These are phyloP conservation scores for Tipula lateralis DNA, from an alignment of 2,888 invertebrate species.

Conservation along the genomic window DNA sequence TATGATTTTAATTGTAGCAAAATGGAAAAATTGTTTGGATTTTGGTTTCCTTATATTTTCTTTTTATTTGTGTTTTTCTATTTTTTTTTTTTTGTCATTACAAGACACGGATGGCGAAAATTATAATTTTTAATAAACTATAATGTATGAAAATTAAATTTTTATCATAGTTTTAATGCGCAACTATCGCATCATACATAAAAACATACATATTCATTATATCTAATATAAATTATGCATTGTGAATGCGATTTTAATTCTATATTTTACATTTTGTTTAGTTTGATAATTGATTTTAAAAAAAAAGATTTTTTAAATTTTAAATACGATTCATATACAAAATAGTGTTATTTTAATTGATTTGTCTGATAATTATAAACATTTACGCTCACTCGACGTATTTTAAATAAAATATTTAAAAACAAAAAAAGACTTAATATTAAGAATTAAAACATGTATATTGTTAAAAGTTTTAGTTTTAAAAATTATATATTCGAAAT, in stretches of 20 bases:
- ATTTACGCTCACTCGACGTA: background rate
- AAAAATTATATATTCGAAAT: background rate
- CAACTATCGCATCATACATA: background rate
- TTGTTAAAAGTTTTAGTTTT: background rate
- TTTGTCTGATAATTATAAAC: background rate
- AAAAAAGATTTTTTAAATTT: background rate
- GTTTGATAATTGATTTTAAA: background rate
- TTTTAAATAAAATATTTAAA: background rate
- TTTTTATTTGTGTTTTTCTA: slow-evolving; percentile 3
- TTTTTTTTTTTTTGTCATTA: background rate
- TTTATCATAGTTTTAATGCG: background rate
- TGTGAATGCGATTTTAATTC: slow-evolving; percentile 1
- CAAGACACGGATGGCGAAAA: background rate
- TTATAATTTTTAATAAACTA: background rate
- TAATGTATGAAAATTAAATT: background rate
- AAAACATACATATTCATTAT: too few species aligned
- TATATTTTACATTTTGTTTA: background rate
- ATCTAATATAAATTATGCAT: background rate
- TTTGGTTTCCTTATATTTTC: background rate
- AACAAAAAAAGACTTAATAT: background rate
- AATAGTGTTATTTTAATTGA: background rate
- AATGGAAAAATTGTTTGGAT: background rate
- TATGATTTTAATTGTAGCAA: background rate
- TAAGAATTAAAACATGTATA: background rate
- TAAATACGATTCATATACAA: background rate